A percentile compares a stretch with the other conserved stretches of the same genome.
phyloP scores from a whole-genome alignment of 2,113 vertebrate genomes.

The Sterrhoptilus dennistouni region DNA sequence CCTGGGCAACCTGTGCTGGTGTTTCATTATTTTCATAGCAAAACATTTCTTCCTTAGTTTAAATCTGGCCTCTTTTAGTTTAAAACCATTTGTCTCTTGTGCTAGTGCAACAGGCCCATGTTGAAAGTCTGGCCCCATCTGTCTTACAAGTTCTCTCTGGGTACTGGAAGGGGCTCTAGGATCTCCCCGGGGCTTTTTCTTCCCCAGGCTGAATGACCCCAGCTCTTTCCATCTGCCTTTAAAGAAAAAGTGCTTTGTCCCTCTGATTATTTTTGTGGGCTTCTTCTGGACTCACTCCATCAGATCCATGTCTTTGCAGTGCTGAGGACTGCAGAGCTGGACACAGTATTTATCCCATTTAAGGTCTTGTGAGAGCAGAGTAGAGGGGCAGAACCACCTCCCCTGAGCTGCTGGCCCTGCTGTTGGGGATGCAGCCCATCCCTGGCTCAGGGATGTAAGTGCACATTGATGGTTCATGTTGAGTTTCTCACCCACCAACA shows the following conservation, averaged over 20 bases:
- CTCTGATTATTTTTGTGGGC: not conserved
- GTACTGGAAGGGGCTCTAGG: not conserved
- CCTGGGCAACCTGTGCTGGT: not conserved
- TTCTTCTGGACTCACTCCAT: not conserved
- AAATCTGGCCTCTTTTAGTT: not conserved
- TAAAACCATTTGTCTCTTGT: not conserved
- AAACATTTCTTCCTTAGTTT: not conserved
- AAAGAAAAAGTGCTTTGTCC: not conserved
- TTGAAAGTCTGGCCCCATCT: not conserved
- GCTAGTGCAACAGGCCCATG: not conserved
- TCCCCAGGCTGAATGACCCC: not conserved
- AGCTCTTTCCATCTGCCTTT: not conserved
- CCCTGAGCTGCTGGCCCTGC: not conserved
- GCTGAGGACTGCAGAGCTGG: not conserved
- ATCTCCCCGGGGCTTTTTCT: not conserved
- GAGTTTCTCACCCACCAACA: not conserved
- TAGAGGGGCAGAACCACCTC: not conserved
- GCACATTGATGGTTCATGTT: fast-evolving
- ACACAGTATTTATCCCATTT: not conserved
- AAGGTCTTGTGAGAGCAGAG: not conserved
- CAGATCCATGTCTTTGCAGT: not conserved
- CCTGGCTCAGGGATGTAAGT: fast-evolving
- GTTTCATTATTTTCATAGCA: not conserved
- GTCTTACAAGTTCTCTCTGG: not conserved
- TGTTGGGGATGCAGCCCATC: not conserved